Conservation (phyloP, 1,140 invertebrate species). For the Zaprionus davidi region DNA sequence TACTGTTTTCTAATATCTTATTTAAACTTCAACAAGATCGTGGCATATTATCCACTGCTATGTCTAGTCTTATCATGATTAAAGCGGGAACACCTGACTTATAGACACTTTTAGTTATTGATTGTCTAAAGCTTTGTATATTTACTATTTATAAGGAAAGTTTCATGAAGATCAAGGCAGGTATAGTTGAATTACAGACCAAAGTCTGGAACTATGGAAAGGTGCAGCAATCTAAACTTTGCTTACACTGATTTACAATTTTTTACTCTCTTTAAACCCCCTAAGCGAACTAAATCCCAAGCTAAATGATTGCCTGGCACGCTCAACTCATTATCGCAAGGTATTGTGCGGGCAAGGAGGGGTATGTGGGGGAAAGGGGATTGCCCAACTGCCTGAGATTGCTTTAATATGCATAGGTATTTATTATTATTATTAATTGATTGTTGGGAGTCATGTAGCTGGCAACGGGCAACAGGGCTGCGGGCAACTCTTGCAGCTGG, state of each 20-base stretch:
- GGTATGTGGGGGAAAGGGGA: not conserved
- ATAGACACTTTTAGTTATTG: no score
- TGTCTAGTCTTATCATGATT: no score
- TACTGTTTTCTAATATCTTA: not conserved
- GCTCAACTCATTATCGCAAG: conserved; percentile 2
- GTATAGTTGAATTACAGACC: not conserved
- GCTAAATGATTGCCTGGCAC: conserved; percentile 8
- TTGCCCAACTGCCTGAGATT: conserved; percentile 14
- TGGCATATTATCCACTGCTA: no score
- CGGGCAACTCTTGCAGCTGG: not conserved
- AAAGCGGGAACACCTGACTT: no score
- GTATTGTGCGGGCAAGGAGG: not conserved
- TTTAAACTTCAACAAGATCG: not conserved
- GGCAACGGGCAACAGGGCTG: not conserved
- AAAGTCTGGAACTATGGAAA: no score
- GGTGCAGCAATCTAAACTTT: not conserved
- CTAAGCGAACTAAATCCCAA: not conserved
- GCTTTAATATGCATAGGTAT: conserved; percentile 16
- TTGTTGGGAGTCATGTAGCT: conserved; percentile 8
- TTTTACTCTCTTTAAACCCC: not conserved
- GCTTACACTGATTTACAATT: not conserved
- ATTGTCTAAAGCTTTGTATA: not conserved
- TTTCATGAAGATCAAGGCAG: not conserved
- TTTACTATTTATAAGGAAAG: not conserved
- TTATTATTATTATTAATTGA: conserved; percentile 30